Evolutionary conservation across 1,140 invertebrate species (phyloP).

Genomic region (Zaprionus gabonicus): DNA sequence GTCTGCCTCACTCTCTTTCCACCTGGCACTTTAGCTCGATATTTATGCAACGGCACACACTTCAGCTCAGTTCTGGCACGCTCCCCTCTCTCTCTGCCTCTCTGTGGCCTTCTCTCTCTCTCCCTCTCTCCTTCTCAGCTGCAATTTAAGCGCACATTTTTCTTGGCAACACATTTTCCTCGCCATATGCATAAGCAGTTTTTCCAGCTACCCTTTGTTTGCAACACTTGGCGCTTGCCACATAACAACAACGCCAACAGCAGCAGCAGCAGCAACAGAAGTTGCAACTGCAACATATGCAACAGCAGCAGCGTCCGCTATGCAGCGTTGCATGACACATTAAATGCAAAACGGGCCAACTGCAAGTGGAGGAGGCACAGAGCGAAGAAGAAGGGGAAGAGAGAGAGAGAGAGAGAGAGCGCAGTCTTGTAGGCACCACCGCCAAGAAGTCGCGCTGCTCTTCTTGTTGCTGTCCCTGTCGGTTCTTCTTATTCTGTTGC

Average conservation of each 20-base stretch:
- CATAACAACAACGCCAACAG: constrained; percentile 66
- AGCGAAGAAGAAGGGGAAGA: too few species aligned
- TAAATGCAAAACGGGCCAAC: constrained; percentile 74
- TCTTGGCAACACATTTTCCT: constrained; percentile 78
- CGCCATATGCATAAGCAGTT: constrained; percentile 71
- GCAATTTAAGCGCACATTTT: constrained; percentile 81
- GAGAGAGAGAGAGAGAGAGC: not conserved
- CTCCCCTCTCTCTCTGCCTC: constrained; percentile 5
- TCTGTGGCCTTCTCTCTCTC: constrained; percentile 20
- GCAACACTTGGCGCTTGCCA: constrained; percentile 82
- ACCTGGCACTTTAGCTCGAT: constrained; percentile 77
- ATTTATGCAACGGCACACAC: constrained; percentile 82
- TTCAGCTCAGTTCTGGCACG: constrained; percentile 44
- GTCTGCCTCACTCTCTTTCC: not conserved
- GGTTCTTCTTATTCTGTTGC: constrained; percentile 25
- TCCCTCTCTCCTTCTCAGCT: constrained; percentile 39
- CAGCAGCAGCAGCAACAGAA: constrained; percentile 56
- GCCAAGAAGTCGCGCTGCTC: constrained; percentile 34
- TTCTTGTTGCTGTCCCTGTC: constrained; percentile 28
- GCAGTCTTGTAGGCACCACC: constrained; percentile 21
- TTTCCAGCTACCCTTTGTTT: constrained; percentile 72
- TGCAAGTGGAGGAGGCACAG: constrained; percentile 21
- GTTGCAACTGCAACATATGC: constrained; percentile 75
- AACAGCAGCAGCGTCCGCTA: constrained; percentile 61
- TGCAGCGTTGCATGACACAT: constrained; percentile 80